Evolutionary conservation across 1,140 invertebrate species (phyloP), one percentile per base, ranked within the genome.

Genomic region (Drosophila albomicans): DNA sequence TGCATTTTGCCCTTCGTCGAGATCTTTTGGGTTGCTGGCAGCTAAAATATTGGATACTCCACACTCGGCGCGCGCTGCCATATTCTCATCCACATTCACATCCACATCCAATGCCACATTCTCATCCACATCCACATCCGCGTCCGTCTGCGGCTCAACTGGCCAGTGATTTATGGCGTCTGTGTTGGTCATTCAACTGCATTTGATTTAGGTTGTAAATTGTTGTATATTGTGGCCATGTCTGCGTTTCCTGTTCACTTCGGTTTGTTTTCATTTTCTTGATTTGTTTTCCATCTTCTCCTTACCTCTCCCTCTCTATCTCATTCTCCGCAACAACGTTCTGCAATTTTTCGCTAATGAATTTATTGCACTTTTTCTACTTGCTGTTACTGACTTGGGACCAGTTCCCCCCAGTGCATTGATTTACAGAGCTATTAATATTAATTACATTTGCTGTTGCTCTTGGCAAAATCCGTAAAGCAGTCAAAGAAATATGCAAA

Each of bases 141-240:
- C 25, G 48, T 72, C 52, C 41, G 51, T 45, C 59, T 75, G 61
- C 82, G 82, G 81, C 84, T 88, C 84, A 88, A 88, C 82, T 88
- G 84, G 85, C 64, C 45, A 52, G 81, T 88, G 85, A 88, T 88
- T 88, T 88, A 88, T 88, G 85, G 84, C 85, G 84, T 88, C 81
- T 88, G 84, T 78, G 85, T 67, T 88, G 85, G 84, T 89, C 84
- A 85, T 89, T 89, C 84, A 88, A 88, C 84, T 88, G 84, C 84
- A 89, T 88, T 88, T 88, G 84, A 88, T 88, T 88, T 89, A 84
- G 84, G 85, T 88, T 88, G 84, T 88, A 88, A 88, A 88, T 88
- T 88, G 85, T 88, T 84, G 77, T 87, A 88, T 84, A 82, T 82
- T 84, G 80, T 80, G 71, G 79, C 75, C 75, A 72, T 73, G 67